Evolutionary conservation across 2,797 vertebrate genomes (phyloP), one percentile per base, ranked within the genome.

Genomic region (Phrynocephalus vlangalii): DNA sequence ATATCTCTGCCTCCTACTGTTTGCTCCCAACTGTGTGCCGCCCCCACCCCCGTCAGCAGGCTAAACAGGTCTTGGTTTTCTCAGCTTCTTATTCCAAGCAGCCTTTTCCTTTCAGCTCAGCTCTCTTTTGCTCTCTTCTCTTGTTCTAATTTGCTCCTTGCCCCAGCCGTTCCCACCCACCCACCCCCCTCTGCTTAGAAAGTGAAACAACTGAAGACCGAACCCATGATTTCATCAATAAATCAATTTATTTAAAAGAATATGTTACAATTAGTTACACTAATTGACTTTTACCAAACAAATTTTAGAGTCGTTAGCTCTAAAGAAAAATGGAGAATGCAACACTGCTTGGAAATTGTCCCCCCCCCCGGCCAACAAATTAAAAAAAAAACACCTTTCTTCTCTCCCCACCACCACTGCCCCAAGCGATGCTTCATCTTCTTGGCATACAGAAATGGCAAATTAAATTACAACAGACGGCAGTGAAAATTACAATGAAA

Each of bases 211-310:
- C 52, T 56, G 52, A 63, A 88, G 79, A 79, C n/a, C 22, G 20
- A 0, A 87, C 24, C 38, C 70, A 81, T 33, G 33, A 33, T 95
- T 96, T 97, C 96, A 96, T 98, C 97, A 98, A 98, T 98, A 98
- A 98, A 98, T 98, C 91, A 84, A 96, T 99, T 99, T 98, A 99
- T 98, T 98, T 98, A 98, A 98, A 99, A 99, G 97, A 98, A 98
- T 99, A 98, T 98, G 97, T 98, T 99, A 98, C 98, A 98, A 98
- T 98, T 98, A 98, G 97, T 98, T 98, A 98, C 98, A 98, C 97
- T 97, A 97, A 98, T 97, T 97, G 95, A 97, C 96, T 85, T 95
- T 97, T 96, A 97, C 96, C 97, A 96, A 97, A 97, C 95, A 85
- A 94, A 94, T 95, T 96, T 98, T 95, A 95, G 96, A 96, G 96